Percentiles rank a stretch among this genome's conserved stretches.
Evolutionary conservation across 2,888 invertebrate genomes (phyloP).

Genomic region (Cantharis rustica): DNA sequence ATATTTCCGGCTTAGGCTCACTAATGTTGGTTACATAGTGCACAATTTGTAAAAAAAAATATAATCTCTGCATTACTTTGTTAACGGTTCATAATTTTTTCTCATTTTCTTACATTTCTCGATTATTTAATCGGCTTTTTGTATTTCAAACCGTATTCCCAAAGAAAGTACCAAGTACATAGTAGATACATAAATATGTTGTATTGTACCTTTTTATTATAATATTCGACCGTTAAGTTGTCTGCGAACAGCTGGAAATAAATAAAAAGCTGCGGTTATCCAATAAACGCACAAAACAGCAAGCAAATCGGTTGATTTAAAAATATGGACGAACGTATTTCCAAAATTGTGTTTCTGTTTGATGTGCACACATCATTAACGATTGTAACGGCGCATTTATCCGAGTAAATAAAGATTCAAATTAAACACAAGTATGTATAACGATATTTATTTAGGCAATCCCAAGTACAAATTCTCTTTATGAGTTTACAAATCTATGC

Average conservation of each 20-base stretch:
- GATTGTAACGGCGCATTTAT: neutral
- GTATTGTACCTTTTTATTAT: neutral
- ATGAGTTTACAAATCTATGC: neutral
- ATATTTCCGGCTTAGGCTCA: constrained; percentile 11
- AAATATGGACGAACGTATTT: neutral
- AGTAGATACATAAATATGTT: neutral
- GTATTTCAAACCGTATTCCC: neutral
- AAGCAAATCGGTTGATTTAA: neutral
- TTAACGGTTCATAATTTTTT: neutral
- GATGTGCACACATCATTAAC: neutral
- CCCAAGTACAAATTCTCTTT: neutral
- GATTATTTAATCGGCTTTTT: neutral
- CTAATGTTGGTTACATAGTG: neutral
- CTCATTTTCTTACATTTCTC: neutral
- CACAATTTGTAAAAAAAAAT: neutral
- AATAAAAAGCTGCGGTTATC: too few species aligned
- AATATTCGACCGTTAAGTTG: neutral
- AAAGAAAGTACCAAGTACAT: too few species aligned
- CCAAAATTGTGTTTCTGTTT: neutral
- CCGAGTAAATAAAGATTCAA: neutral
- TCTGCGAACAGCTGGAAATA: neutral
- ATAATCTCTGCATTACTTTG: neutral
- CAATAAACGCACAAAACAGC: neutral
- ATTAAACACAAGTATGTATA: neutral
- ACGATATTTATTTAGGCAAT: neutral